Evolutionary conservation across 2,888 invertebrate genomes (phyloP).

Genomic region (Argynnis bischoffii): DNA sequence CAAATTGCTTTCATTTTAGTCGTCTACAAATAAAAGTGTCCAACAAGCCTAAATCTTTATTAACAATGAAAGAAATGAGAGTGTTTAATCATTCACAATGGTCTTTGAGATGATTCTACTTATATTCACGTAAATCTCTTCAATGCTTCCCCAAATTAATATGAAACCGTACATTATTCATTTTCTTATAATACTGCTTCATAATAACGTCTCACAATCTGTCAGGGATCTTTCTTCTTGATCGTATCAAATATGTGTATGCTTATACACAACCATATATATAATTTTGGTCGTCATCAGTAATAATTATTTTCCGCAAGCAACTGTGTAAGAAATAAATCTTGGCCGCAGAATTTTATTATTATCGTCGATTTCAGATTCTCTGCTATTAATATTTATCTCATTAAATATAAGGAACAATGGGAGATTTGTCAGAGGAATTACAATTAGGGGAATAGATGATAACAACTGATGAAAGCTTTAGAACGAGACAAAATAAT

Average conservation of each 20-base stretch:
- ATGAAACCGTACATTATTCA: slow-evolving; percentile 25
- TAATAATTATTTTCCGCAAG: too few relatives aligned
- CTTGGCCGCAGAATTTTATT: too few relatives aligned
- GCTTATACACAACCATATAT: not conserved
- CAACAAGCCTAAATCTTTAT: too few relatives aligned
- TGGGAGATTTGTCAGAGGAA: slow-evolving; percentile 5
- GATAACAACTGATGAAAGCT: not conserved
- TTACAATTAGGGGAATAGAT: slow-evolving; percentile 39
- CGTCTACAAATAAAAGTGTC: too few relatives aligned
- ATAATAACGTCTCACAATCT: slow-evolving; percentile 13
- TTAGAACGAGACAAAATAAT: too few relatives aligned
- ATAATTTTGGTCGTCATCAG: too few relatives aligned
- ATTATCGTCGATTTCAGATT: too few relatives aligned
- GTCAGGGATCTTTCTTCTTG: slow-evolving; percentile 25
- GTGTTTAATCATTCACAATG: slow-evolving; percentile 16
- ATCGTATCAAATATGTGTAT: slow-evolving; percentile 12
- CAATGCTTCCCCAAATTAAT: slow-evolving; percentile 10
- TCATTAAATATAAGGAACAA: too few relatives aligned
- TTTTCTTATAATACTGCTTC: slow-evolving; percentile 20
- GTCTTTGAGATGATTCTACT: slow-evolving; percentile 1
- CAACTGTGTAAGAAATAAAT: too few relatives aligned
- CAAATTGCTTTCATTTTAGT: too few relatives aligned
- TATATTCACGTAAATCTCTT: slow-evolving; percentile 17
- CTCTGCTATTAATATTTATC: too few relatives aligned
- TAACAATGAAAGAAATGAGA: not conserved